Evolutionary conservation across 1,140 invertebrate species (phyloP), one percentile per base, ranked within the genome.

Genomic region (Helicorthomorpha holstii): DNA sequence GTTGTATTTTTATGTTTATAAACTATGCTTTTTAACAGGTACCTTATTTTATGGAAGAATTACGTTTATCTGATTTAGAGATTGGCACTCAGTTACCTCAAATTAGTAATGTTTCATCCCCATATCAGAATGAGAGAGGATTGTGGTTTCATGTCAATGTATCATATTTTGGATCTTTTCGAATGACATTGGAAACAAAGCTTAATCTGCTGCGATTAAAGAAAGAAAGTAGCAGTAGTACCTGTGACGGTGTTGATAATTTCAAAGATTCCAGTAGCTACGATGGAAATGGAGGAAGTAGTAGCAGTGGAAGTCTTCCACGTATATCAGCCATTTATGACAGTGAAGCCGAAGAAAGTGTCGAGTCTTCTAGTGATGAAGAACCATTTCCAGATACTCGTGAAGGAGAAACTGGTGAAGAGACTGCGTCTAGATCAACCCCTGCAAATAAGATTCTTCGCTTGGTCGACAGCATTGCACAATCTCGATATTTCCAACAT

Each of bases 161-260:
- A 42, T 79, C 78, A 10, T 97, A 97, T 68, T 79, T 84, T 58
- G 94, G 94, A 27, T 77, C 79, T 48, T 78, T 89, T 26, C 77
- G 81, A 51, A 83, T 97, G 73, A 90, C 85, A 1, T 77, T 98
- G n/a, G 86, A 91, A 61, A 97, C 93, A 0, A 91, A 94, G 65
- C 68, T 97, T 25, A 96, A 98, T 71, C 71, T 98, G 34, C 80
- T 96, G 77, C 92, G 89, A 63, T 70, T 96, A 7, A 74, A 72
- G 49, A 63, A 66, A 41, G 53, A 48, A 27, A 19, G n/a, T n/a
- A n/a, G n/a, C n/a, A n/a, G n/a, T n/a, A 14, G 16, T 51, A 41
- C 29, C 7, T 7, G 16, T 16, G 16, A 7, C 7, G 29, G 29
- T 34, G 16, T 34, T 16, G 29, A 34, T 7, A n/a, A n/a, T n/a